These are phyloP conservation scores for Heliconius charithonia DNA, from an alignment of 2,888 invertebrate genomes.

Conservation along the genomic window DNA sequence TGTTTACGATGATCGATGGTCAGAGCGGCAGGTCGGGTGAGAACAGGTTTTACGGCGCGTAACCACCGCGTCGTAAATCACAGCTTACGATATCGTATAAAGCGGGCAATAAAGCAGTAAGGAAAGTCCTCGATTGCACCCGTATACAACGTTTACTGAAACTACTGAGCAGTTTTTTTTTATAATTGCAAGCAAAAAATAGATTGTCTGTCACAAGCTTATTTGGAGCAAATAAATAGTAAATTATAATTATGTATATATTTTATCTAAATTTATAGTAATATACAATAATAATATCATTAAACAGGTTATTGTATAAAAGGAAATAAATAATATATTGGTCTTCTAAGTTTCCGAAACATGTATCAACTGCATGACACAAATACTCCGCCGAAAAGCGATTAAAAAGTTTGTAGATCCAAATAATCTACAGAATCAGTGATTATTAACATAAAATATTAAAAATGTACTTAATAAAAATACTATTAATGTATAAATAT, in stretches of 20 bases:
- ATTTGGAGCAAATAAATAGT: not conserved
- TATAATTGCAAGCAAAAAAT: not conserved
- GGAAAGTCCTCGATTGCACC: slow-evolving; percentile 14
- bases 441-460: not conserved
- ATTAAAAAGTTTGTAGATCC: no score
- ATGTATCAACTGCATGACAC: not conserved
- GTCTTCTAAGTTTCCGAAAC: not conserved
- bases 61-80: slow-evolving; percentile 52
- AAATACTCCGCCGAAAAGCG: no score
- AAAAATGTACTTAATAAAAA: not conserved
- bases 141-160: not conserved
- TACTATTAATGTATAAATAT: no score
- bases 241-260: not conserved
- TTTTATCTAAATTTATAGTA: not conserved
- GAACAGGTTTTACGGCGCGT: slow-evolving; percentile 63
- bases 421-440: no score
- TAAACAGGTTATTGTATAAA: not conserved
- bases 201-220: not conserved
- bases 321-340: not conserved
- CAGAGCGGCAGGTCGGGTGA: slow-evolving; percentile 60
- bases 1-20: slow-evolving; percentile 71
- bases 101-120: slow-evolving; percentile 35
- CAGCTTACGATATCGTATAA: slow-evolving; percentile 37
- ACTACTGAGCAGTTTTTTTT: slow-evolving; percentile 2
- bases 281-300: not conserved